A percentile compares a stretch with the other conserved stretches of the same genome.
phyloP scores from a whole-genome alignment of 2,113 vertebrate genomes.

The Ptilonorhynchus violaceus region DNA sequence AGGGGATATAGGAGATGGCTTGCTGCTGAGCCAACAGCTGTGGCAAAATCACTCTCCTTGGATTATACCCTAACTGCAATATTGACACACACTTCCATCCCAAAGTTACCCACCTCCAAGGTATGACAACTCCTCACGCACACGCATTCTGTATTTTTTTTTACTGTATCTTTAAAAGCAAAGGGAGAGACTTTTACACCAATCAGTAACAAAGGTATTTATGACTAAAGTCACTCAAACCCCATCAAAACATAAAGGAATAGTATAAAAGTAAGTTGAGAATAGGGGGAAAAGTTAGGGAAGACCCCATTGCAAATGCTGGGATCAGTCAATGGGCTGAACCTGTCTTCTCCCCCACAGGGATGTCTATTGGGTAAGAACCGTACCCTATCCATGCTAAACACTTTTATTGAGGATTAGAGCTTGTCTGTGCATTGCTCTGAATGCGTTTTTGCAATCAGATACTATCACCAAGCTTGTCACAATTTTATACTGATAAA shows the following conservation, averaged over 20 bases:
- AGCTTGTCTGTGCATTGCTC: neutral
- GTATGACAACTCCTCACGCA: neutral
- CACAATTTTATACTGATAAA: neutral
- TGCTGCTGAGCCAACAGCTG: neutral
- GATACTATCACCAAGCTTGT: rapidly evolving
- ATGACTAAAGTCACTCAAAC: neutral
- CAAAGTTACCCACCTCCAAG: neutral
- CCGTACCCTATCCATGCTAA: rapidly evolving
- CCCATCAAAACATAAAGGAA: neutral
- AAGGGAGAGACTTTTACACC: neutral
- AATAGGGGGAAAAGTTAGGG: neutral
- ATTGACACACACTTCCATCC: neutral
- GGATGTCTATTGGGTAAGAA: too few species aligned
- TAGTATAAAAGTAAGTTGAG: neutral
- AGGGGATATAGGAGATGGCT: neutral
- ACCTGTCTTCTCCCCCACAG: neutral
- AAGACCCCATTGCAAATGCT: neutral
- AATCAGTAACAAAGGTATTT: neutral
- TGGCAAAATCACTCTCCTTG: neutral
- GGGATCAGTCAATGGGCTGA: neutral
- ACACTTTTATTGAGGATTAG: neutral
- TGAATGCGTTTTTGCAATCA: neutral
- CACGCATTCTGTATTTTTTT: neutral
- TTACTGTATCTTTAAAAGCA: neutral
- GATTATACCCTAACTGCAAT: neutral